Conservation (phyloP, 2,888 invertebrate genomes). For the Pandemis cinnamomeana region DNA sequence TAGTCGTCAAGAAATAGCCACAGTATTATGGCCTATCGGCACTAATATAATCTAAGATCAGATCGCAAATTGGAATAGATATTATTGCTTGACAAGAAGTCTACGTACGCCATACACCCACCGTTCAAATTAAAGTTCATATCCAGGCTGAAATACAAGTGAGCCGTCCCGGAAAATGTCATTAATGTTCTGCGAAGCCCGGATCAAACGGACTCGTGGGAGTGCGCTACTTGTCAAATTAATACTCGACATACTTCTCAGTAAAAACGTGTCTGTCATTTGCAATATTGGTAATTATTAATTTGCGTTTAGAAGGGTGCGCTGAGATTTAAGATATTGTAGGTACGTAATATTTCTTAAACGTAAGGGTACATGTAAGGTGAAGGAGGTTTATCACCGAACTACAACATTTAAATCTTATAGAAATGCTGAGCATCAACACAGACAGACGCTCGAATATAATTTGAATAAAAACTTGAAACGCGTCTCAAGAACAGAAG, state of each 20-base stretch:
- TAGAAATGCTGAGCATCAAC: neutral
- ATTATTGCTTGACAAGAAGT: neutral
- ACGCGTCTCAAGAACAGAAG: slow-evolving; percentile 69
- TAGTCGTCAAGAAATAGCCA: neutral
- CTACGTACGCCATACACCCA: slow-evolving; percentile 11
- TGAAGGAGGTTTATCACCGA: neutral
- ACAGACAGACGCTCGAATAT: slow-evolving; percentile 42
- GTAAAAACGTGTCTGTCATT: slow-evolving; percentile 71
- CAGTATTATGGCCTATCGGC: neutral
- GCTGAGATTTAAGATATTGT: slow-evolving; percentile 8
- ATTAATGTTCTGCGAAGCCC: slow-evolving; percentile 71
- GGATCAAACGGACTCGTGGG: slow-evolving; percentile 81
- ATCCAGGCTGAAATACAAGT: slow-evolving; percentile 55
- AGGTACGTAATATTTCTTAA: neutral
- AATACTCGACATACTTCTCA: slow-evolving; percentile 74
- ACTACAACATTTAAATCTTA: neutral
- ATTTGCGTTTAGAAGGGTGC: slow-evolving; percentile 70
- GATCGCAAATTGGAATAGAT: neutral
- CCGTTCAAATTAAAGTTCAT: slow-evolving; percentile 40
- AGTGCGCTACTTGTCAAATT: slow-evolving; percentile 76
- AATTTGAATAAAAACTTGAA: slow-evolving; percentile 58
- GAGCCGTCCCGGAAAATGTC: slow-evolving; percentile 74
- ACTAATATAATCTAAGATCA: neutral
- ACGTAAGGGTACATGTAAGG: neutral
- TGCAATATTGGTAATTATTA: slow-evolving; percentile 70